Evolutionary conservation across 2,113 vertebrate genomes (phyloP).

Genomic region (Mirounga angustirostris): DNA sequence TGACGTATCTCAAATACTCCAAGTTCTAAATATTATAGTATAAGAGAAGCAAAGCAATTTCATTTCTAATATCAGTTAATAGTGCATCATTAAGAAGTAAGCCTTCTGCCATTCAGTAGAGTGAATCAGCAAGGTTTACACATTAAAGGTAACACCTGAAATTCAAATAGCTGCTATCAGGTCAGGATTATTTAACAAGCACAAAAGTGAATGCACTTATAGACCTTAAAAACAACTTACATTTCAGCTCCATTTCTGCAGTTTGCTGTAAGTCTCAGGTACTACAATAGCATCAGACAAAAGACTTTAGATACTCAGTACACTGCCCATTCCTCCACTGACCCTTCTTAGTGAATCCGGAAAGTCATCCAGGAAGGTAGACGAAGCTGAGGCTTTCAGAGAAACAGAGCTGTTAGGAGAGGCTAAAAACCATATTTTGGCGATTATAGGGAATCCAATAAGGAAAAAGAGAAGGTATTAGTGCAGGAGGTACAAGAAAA

Average conservation of each 20-base stretch:
- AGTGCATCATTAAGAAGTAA: neutral
- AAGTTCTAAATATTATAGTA: neutral
- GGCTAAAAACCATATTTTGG: neutral
- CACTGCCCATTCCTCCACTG: neutral
- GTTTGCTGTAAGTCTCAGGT: neutral
- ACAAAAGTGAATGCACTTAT: neutral
- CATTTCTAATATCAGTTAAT: constrained; percentile 9
- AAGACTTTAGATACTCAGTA: neutral
- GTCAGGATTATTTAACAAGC: neutral
- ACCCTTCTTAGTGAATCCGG: neutral
- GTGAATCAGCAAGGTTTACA: neutral
- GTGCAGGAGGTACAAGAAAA: neutral
- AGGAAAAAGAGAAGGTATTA: neutral
- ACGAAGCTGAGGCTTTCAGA: neutral
- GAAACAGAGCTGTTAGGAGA: neutral
- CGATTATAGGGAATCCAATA: neutral
- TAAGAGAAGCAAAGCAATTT: neutral
- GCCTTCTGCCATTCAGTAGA: neutral
- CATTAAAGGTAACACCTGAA: neutral
- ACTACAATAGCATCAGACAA: neutral
- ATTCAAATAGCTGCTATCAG: neutral
- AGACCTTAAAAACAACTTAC: neutral
- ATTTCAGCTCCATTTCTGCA: neutral
- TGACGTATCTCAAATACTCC: neutral
- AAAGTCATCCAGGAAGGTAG: neutral